Evolutionary conservation across 2,888 invertebrate species (phyloP), one percentile per base, ranked within the genome.

Genomic region (Melanostoma mellinum): DNA sequence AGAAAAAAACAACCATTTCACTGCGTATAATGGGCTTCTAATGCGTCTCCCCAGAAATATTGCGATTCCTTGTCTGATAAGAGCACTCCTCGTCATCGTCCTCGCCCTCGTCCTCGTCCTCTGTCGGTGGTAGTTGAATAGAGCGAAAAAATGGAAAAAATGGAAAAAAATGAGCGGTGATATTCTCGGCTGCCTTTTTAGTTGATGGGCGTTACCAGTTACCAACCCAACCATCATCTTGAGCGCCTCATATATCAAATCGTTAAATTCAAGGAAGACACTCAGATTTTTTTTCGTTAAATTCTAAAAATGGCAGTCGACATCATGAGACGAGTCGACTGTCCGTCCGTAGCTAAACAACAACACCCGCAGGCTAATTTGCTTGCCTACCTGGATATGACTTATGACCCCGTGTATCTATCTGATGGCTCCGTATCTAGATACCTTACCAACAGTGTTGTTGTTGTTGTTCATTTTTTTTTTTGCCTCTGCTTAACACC

Each of bases 331-430:
- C 77, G 65, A 74, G 68, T 65, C 61, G 73, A 56, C 61, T 72
- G 72, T 76, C 81, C 80, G 53, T 61, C 46, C 35, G 68, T 68
- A 69, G 20, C 20, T 50, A 50, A 61, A 35, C 50, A 63, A 48
- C 63, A 63, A 63, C 81, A 73, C 74, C 84, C 74, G 74, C 79
- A 75, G 84, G 84, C 79, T 84, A 82, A 74, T 78, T 82, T 84
- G 71, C 84, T 84, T 79, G 75, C 79, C 79, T 79, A 84, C 79
- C 84, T 84, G 84, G 79, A 61, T 84, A 79, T 84, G 84, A 84
- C 79, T 79, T 84, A 79, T 84, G 78, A 82, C 82, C 82, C 69
- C 71, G 46, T 78, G 78, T 80, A 56, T 72, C 65, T 79, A 82
- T 78, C 77, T 74, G 78, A 78, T 82, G 73, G 77, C 52, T 69